Conservation (phyloP, 2,113 vertebrate species). For the Erythrolamprus reginae region DNA sequence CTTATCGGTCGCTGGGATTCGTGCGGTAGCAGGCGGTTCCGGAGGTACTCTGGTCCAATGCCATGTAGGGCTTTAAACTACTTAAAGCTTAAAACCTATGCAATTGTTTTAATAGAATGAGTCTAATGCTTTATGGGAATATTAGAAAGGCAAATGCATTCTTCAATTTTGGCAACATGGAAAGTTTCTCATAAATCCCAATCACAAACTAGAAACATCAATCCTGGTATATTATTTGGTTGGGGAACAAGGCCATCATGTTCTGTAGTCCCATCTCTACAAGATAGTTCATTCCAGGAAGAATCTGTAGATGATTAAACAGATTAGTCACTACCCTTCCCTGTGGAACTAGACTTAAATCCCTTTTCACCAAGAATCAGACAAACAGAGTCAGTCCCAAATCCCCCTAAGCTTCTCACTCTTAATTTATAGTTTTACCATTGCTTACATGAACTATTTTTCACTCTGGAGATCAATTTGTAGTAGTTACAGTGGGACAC, state of each 20-base stretch:
- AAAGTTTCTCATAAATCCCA: background rate
- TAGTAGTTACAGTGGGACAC: background rate
- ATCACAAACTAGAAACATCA: background rate
- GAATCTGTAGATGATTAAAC: conserved; percentile 42
- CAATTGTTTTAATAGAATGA: background rate
- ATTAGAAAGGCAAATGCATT: background rate
- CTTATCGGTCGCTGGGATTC: no score
- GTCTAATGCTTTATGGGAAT: background rate
- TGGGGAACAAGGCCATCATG: background rate
- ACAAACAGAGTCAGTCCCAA: background rate
- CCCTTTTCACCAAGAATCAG: conserved; percentile 15
- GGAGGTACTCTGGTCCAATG: no score
- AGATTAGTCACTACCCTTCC: conserved; percentile 38
- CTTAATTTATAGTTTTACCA: background rate
- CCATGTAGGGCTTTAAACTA: no score
- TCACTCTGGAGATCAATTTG: background rate
- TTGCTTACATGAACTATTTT: background rate
- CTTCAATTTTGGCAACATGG: background rate
- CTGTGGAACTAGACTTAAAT: conserved; percentile 27
- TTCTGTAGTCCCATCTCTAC: conserved; percentile 19
- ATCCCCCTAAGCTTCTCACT: background rate
- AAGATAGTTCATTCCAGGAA: conserved; percentile 31
- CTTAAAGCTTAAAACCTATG: background rate
- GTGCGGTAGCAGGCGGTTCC: no score
- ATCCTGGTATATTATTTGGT: background rate